Percentiles rank a stretch among this genome's conserved stretches.
These are phyloP conservation scores for Sebastes kiyomatsui DNA, from an alignment of 2,797 vertebrate genomes.

Conservation along the genomic window DNA sequence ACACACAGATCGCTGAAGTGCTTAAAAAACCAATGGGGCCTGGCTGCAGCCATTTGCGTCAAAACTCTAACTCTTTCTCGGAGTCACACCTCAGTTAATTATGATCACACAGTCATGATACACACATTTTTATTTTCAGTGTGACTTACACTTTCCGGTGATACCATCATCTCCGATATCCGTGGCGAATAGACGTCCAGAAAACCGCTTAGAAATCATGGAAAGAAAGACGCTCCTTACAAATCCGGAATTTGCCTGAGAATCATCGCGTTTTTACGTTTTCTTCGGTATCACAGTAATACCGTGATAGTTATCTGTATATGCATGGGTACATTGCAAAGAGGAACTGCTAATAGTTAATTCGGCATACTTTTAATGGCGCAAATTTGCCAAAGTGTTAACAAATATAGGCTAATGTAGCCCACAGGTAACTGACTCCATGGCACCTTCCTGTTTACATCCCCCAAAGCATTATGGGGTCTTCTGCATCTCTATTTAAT, in stretches of 20 bases:
- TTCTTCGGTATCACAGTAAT: neutral
- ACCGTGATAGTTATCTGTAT: neutral
- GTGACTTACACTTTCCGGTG: neutral
- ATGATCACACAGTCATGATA: neutral
- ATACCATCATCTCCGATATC: neutral
- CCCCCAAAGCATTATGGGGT: conserved; percentile 6
- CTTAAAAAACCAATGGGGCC: neutral
- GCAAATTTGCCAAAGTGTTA: neutral
- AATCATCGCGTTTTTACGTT: neutral
- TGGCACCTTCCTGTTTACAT: neutral
- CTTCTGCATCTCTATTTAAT: conserved; percentile 11
- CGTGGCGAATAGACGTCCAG: neutral
- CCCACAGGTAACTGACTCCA: neutral
- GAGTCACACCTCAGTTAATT: neutral
- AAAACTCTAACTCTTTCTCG: neutral
- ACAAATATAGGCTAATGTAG: neutral
- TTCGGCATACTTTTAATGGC: neutral
- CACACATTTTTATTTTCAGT: neutral
- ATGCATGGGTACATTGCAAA: neutral
- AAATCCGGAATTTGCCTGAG: neutral
- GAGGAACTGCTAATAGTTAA: neutral
- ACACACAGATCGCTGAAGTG: neutral
- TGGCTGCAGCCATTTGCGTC: neutral
- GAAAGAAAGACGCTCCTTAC: neutral
- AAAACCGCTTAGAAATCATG: neutral